These are phyloP conservation scores for Asobara japonica DNA, from an alignment of 1,140 invertebrate species.

Conservation along the genomic window DNA sequence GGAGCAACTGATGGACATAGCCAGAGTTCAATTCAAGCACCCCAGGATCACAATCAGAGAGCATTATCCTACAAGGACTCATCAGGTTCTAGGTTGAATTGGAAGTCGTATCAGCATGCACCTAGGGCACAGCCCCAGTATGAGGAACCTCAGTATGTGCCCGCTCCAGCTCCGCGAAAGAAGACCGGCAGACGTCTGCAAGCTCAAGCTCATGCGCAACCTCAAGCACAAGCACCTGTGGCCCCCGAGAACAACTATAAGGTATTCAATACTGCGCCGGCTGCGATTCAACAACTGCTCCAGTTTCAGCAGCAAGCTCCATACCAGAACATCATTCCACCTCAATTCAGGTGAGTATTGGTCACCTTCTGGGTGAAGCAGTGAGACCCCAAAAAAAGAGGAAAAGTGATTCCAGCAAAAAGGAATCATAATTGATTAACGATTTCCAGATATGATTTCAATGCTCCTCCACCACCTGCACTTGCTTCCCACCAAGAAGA, in stretches of 20 bases:
- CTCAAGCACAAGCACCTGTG: slow-evolving; percentile 21
- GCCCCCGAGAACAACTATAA: slow-evolving; percentile 42
- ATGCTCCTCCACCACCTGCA: slow-evolving; percentile 32
- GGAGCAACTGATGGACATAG: slow-evolving; percentile 37
- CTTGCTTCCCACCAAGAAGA: slow-evolving; percentile 10
- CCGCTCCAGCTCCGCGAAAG: slow-evolving; percentile 31
- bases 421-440: not conserved
- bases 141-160: slow-evolving; percentile 36
- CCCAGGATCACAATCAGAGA: slow-evolving; percentile 54
- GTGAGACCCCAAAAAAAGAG: too few species aligned
- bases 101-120: slow-evolving; percentile 54
- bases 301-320: slow-evolving; percentile 62
- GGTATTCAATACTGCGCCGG: slow-evolving; percentile 53
- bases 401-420: too few species aligned
- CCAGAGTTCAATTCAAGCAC: slow-evolving; percentile 52
- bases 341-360: slow-evolving; percentile 56
- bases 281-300: slow-evolving; percentile 57
- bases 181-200: slow-evolving; percentile 37
- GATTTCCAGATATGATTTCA: slow-evolving; percentile 49
- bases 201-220: slow-evolving; percentile 38
- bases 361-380: too few species aligned
- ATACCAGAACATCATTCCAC: slow-evolving; percentile 61
- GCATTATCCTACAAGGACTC: not conserved
- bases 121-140: slow-evolving; percentile 40
- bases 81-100: slow-evolving; percentile 58